phyloP scores from a whole-genome alignment of 2,888 invertebrate species.

The Hemistola chrysoprasaria region DNA sequence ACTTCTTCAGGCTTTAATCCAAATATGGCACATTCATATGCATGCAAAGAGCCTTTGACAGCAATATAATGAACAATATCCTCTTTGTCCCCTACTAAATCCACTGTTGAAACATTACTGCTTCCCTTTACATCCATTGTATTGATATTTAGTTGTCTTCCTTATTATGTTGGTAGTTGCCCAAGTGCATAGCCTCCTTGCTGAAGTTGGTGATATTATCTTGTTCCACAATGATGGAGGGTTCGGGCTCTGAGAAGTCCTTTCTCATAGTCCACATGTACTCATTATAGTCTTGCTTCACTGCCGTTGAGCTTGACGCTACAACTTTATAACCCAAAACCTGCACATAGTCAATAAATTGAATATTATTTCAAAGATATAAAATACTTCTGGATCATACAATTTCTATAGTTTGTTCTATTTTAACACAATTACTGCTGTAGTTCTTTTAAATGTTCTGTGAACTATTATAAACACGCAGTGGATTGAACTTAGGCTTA shows the following conservation, averaged over 20 bases:
- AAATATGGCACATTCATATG: slow-evolving; percentile 88
- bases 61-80: slow-evolving; percentile 86
- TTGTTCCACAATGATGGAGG: slow-evolving; percentile 83
- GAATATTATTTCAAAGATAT: no score
- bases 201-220: slow-evolving; percentile 84
- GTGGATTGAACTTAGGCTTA: no score
- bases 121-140: slow-evolving; percentile 69
- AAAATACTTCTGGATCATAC: no score
- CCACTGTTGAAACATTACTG: slow-evolving; percentile 51
- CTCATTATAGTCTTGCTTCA: slow-evolving; percentile 94
- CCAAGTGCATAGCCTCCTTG: slow-evolving; percentile 79
- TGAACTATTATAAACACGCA: no score
- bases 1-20: slow-evolving; percentile 87
- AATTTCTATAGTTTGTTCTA: no score
- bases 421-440: no score
- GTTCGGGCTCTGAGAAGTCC: slow-evolving; percentile 92
- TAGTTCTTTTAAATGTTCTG: no score
- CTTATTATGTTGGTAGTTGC: slow-evolving; percentile 66
- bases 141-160: slow-evolving; percentile 61
- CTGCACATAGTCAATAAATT: slow-evolving; percentile 52
- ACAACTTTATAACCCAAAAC: slow-evolving; percentile 94
- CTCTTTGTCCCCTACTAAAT: slow-evolving; percentile 67
- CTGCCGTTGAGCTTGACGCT: slow-evolving; percentile 92
- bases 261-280: slow-evolving; percentile 97
- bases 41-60: slow-evolving; percentile 90